These are phyloP conservation scores for Lucinisca nassula DNA, from an alignment of 2,888 invertebrate genomes.

Conservation along the genomic window DNA sequence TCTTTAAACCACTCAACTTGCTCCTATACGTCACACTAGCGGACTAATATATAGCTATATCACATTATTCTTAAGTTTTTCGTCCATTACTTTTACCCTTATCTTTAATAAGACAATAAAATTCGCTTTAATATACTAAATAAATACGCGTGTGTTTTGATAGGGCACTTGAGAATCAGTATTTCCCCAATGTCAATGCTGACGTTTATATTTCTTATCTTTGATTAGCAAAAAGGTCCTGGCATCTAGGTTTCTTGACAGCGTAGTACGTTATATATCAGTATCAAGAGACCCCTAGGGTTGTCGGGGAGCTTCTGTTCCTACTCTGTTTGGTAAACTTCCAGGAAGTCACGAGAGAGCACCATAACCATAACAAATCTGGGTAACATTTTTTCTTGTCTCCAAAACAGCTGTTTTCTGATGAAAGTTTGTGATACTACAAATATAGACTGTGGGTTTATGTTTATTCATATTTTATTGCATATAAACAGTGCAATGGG, in stretches of 20 bases:
- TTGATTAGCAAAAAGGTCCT: background rate
- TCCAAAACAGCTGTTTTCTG: too few species aligned
- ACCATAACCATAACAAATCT: too few species aligned
- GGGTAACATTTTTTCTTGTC: too few species aligned
- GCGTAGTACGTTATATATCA: background rate
- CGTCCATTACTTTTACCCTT: constrained; percentile 36
- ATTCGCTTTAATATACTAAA: constrained; percentile 64
- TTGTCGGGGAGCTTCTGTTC: too few species aligned
- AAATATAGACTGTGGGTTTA: too few species aligned
- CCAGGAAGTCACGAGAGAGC: too few species aligned
- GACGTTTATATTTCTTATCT: constrained; percentile 13
- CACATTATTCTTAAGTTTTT: constrained; percentile 60
- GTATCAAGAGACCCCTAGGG: too few species aligned
- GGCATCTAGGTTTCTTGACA: background rate
- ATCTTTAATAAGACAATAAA: constrained; percentile 66
- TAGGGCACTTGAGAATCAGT: constrained; percentile 42
- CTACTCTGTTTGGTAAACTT: too few species aligned
- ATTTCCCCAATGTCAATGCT: background rate
- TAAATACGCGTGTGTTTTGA: constrained; percentile 56
- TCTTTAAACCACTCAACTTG: constrained; percentile 25
- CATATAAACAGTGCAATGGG: too few species aligned
- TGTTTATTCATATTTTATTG: too few species aligned
- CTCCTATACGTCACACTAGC: constrained; percentile 49
- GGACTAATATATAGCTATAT: constrained; percentile 58
- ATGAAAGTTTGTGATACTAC: too few species aligned